phyloP scores from a whole-genome alignment of 2,797 vertebrate genomes.

The Smutsia temminckii region DNA sequence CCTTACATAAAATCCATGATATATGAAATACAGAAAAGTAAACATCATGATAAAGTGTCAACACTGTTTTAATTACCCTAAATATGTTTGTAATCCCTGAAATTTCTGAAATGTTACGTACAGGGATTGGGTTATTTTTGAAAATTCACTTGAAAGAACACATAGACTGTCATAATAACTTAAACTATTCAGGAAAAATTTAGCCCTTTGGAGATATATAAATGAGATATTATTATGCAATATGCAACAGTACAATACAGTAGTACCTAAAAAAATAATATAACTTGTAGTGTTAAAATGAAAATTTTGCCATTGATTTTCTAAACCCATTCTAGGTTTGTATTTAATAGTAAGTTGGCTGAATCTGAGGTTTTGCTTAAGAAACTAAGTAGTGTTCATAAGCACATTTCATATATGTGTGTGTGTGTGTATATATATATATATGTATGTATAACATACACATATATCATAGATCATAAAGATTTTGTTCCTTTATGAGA shows the following conservation, averaged over 20 bases:
- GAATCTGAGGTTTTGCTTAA: neutral
- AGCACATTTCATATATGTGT: neutral
- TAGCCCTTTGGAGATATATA: neutral
- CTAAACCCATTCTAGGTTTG: neutral
- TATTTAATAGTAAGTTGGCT: neutral
- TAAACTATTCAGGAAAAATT: neutral
- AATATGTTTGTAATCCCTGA: neutral
- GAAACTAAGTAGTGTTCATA: neutral
- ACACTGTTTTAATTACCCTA: conserved; percentile 32
- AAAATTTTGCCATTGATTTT: neutral
- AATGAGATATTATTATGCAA: neutral
- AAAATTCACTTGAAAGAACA: neutral
- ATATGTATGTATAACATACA: neutral
- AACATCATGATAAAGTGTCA: conserved; percentile 29
- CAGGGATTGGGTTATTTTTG: neutral
- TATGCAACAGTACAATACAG: neutral
- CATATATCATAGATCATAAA: neutral
- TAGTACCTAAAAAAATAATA: neutral
- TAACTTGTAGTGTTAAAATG: neutral
- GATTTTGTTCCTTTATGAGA: neutral
- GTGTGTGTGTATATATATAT: neutral
- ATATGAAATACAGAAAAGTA: conserved; percentile 23
- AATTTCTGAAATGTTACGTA: conserved; percentile 13
- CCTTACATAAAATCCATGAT: conserved; percentile 7
- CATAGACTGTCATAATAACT: neutral